Conservation (phyloP, 53 echinoderm and acorn worm genomes). For the Patiria pectinifera region DNA sequence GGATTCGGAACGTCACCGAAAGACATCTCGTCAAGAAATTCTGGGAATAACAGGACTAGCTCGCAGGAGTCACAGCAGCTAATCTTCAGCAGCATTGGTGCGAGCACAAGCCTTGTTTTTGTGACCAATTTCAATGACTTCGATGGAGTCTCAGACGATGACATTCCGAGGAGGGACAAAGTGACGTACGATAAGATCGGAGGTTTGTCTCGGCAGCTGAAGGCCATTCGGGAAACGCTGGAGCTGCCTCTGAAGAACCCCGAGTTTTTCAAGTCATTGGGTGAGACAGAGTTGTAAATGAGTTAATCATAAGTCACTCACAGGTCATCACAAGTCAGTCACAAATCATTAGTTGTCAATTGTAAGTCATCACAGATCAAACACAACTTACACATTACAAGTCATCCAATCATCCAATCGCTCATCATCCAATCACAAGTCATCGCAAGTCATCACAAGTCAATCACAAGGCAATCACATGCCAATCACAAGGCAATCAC, state of each 20-base stretch:
- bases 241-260: conserved; percentile 89
- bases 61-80: background rate
- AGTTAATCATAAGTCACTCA: no score
- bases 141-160: background rate
- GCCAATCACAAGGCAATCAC: no score
- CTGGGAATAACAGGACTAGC: background rate
- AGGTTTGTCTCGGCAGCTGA: conserved; percentile 85
- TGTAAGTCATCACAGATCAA: no score
- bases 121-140: conserved; percentile 19
- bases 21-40: background rate
- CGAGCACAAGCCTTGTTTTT: conserved; percentile 13
- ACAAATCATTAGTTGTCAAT: no score
- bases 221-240: conserved; percentile 81
- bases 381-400: no score
- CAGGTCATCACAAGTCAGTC: no score
- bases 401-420: no score
- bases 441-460: no score
- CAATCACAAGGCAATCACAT: no score
- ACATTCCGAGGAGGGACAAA: conserved; percentile 14
- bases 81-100: conserved; percentile 32
- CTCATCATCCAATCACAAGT: no score
- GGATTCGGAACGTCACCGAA: background rate
- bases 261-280: conserved; percentile 77
- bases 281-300: conserved; percentile 48
- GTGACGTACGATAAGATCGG: conserved; percentile 92